Evolutionary conservation across 2,888 invertebrate genomes (phyloP).

Genomic region (Phalera bucephala): DNA sequence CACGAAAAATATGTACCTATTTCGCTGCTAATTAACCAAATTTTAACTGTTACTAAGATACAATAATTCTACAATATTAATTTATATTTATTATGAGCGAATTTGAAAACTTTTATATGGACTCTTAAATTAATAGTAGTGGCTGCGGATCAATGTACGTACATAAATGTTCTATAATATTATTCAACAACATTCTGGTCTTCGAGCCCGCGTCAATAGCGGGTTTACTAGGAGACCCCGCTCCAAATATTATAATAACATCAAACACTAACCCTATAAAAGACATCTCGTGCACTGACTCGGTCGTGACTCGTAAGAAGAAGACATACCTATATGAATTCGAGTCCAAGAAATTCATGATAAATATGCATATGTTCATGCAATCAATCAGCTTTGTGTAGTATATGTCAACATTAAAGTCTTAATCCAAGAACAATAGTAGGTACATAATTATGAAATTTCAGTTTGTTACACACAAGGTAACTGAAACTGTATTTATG

Average conservation of each 20-base stretch:
- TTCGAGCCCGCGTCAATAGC: constrained; percentile 51
- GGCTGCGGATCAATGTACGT: constrained; percentile 49
- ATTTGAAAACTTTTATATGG: constrained; percentile 28
- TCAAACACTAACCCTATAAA: constrained; percentile 37
- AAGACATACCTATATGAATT: too few species aligned
- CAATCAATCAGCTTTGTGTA: too few species aligned
- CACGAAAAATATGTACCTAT: constrained; percentile 18
- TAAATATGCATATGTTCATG: too few species aligned
- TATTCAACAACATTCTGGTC: constrained; percentile 42
- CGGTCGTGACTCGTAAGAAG: too few species aligned
- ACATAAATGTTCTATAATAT: constrained; percentile 45
- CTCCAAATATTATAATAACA: constrained; percentile 37
- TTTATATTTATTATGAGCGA: constrained; percentile 29
- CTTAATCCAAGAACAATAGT: too few species aligned
- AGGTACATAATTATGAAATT: too few species aligned
- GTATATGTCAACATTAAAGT: too few species aligned
- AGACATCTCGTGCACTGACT: constrained; percentile 23
- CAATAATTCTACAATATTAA: constrained; percentile 18
- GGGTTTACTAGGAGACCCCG: constrained; percentile 41
- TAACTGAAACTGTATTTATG: too few species aligned
- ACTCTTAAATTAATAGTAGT: constrained; percentile 32
- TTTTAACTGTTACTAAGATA: constrained; percentile 1
- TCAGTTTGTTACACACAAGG: too few species aligned
- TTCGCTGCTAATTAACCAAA: too few species aligned
- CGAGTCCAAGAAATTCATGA: too few species aligned